phyloP scores from a whole-genome alignment of 2,797 vertebrate species.

The Myiotriccus ornatus region DNA sequence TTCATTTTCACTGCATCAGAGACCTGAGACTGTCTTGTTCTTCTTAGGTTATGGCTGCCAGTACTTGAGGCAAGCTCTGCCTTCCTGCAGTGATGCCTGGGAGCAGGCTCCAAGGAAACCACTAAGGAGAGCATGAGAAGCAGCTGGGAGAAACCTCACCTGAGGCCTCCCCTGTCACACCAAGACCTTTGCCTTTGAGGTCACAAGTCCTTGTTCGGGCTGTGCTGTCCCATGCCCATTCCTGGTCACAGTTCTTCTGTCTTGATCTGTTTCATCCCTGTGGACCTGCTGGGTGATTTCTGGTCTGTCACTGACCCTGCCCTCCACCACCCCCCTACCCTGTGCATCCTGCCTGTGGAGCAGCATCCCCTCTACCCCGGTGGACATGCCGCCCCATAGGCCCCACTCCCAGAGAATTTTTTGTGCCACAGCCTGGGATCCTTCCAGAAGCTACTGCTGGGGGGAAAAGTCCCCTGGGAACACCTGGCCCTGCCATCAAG shows the following conservation, averaged over 20 bases:
- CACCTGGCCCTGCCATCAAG: neutral
- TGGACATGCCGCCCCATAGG: accelerated
- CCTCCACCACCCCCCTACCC: neutral
- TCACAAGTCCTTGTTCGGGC: accelerated
- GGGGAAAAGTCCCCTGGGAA: neutral
- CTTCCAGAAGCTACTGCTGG: neutral
- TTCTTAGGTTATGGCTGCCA: neutral
- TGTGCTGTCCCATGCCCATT: neutral
- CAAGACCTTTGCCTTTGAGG: neutral
- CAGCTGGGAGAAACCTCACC: neutral
- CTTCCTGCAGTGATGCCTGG: neutral
- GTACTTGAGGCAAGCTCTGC: neutral
- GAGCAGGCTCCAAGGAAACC: neutral
- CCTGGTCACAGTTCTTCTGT: neutral
- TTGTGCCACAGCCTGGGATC: neutral
- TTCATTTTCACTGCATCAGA: neutral
- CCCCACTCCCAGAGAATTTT: neutral
- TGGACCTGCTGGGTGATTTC: accelerated
- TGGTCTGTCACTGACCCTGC: neutral
- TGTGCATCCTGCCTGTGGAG: too few relatives aligned
- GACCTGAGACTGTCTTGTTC: neutral
- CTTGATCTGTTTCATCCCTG: accelerated
- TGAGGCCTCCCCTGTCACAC: accelerated
- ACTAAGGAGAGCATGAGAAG: accelerated
- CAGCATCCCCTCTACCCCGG: accelerated